Evolutionary conservation across 2,888 invertebrate genomes (phyloP).

Genomic region (Ennomos fuscantarius): DNA sequence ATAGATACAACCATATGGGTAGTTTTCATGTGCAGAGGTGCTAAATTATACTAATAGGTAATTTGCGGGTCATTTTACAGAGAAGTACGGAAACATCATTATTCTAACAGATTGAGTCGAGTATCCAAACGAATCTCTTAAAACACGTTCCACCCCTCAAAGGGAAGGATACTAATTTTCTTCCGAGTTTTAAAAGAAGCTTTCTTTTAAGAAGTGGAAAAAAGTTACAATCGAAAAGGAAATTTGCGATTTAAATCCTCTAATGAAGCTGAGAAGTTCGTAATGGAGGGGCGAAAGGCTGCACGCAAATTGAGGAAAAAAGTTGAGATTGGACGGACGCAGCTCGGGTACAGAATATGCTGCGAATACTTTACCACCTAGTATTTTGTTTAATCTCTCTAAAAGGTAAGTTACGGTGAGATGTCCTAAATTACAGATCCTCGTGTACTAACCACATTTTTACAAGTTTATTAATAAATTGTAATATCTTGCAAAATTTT

Average conservation of each 20-base stretch:
- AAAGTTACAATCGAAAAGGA: slow-evolving; percentile 85
- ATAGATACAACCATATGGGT: too few relatives aligned
- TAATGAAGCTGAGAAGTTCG: slow-evolving; percentile 84
- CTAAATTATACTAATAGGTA: too few relatives aligned
- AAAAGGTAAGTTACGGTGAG: neutral
- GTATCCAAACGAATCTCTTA: slow-evolving; percentile 76
- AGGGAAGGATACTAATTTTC: slow-evolving; percentile 83
- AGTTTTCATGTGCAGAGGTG: too few relatives aligned
- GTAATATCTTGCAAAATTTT: too few relatives aligned
- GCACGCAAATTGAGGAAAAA: slow-evolving; percentile 79
- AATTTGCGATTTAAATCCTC: slow-evolving; percentile 86
- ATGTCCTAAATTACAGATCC: too few relatives aligned
- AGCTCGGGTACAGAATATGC: slow-evolving; percentile 28
- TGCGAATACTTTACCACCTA: slow-evolving; percentile 16
- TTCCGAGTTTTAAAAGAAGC: slow-evolving; percentile 81
- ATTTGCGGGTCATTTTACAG: slow-evolving; percentile 12
- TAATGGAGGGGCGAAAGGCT: slow-evolving; percentile 83
- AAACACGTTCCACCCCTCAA: slow-evolving; percentile 77
- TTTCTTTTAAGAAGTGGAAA: slow-evolving; percentile 83
- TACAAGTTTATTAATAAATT: too few relatives aligned
- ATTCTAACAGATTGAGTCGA: slow-evolving; percentile 76
- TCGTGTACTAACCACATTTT: too few relatives aligned
- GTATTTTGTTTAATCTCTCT: neutral
- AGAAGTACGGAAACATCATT: slow-evolving; percentile 62
- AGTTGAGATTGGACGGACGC: slow-evolving; percentile 48